Base-by-base conservation (phyloP, 64 coral and sea anemone species). In the Montipora cactus region DNA sequence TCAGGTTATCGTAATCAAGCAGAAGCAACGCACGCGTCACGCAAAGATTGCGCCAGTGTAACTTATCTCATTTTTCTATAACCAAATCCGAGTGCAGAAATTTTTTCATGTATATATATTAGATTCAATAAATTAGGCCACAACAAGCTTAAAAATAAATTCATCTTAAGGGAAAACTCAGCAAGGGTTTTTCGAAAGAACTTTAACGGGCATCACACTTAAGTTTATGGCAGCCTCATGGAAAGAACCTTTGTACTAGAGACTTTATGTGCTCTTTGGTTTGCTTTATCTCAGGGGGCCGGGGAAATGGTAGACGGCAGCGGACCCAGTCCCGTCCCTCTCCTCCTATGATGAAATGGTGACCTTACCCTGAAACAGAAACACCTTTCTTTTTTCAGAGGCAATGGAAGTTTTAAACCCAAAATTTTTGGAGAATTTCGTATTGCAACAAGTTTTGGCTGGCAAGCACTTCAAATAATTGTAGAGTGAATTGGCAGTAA, bases 231-330 rank as follows among this genome's bases (percentile, higher is more conserved):
- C 44, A 76, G 74, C 74, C 10, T 46, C 74, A 76, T 21, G 74
- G 10, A 46, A 76, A 21, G 37, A 76, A 76, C 74, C 44, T 76
- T 76, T 76, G 9, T 47, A 11, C 74, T 10, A 1, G 74, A 2
- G 74, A 76, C 8, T 47, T 76, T 16, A 14, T 16, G 74, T 76
- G 74, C 28, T 76, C 74, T 47, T 76, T 76, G 74, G 74, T 76
- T 37, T 76, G 74, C 74, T 76, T 20, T 76, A 14, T 76, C 25
- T 37, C 11, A 3, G 74, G 74, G 25, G 44, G 74, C 74, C 74
- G 74, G 74, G 74, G 74, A 25, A 37, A 46, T 47, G 74, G 74
- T 47, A 76, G 74, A 76, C 74, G 37, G 74, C 74, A 9, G 22
- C 25, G 28, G 44, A 21, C 28, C 74, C 13, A 47, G 74, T 76